Evolutionary conservation across 2,797 vertebrate genomes (phyloP), one percentile per base, ranked within the genome.

Genomic region (Tiaroga cobitis): DNA sequence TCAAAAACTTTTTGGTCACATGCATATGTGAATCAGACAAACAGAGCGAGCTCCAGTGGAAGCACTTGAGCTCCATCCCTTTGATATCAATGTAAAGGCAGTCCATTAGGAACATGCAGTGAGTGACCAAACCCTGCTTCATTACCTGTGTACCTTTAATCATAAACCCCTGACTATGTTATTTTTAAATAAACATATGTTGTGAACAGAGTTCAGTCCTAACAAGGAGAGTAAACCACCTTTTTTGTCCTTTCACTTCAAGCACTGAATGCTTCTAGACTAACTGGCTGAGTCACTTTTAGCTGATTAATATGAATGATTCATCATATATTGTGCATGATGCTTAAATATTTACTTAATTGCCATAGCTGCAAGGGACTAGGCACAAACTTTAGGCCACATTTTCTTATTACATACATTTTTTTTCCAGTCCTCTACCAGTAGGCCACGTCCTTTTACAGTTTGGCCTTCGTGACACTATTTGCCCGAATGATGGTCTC

Each of bases 381-480:
- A 2, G 46, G 26, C 68, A 56, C 51, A 61, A 73, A 73, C 18
- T 8, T n/a, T 46, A 65, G 13, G 18, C 54, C 54, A 74, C 49
- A 46, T 54, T 68, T 29, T 75, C 16, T 26, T 61, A 29, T 78
- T 21, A 51, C 5, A 13, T 37, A 37, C 5, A 37, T 37, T 37
- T 37, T 43, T 29, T 34, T 15, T 37, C 24, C 21, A 5, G 24
- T n/a, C 49, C 19, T 54, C 19, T 77, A 54, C 49, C 41, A 46
- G 39, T 29, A n/a, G 49, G 65, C 34, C 54, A 78, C 11, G 19
- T 46, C 72, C 13, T 72, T 72, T 49, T 76, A 51, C 4, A 69
- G 49, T 61, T 77, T 80, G 65, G 82, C 82, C 73, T 81, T 73
- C 11, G 0, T 26, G 16, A 32, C 26, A 21, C 61, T 70, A 82